phyloP scores from a whole-genome alignment of 2,888 invertebrate genomes.

The Galerucella nymphaeae region DNA sequence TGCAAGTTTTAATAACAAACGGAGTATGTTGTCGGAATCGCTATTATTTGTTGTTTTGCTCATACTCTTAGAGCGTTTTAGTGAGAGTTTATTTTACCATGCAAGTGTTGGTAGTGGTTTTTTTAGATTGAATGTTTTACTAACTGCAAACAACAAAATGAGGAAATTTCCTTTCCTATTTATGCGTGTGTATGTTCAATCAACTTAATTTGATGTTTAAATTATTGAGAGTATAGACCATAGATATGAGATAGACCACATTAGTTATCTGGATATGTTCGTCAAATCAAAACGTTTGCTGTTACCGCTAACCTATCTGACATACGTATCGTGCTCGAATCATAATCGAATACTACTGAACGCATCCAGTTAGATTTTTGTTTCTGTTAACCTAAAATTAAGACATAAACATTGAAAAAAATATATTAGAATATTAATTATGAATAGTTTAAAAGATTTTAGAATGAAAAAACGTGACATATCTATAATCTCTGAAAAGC shows the following conservation, averaged over 20 bases:
- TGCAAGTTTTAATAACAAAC: too few species aligned
- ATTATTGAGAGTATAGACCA: too few species aligned
- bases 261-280: too few species aligned
- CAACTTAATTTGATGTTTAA: background rate
- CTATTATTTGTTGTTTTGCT: too few species aligned
- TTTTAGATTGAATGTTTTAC: background rate
- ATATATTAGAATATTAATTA: background rate
- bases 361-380: too few species aligned
- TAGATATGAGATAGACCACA: too few species aligned
- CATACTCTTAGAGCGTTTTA: background rate
- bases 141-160: background rate
- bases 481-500: background rate
- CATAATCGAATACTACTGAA: too few species aligned
- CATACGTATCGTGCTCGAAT: too few species aligned
- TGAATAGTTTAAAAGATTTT: background rate
- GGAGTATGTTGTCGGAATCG: too few species aligned
- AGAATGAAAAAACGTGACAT: background rate
- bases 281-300: too few species aligned
- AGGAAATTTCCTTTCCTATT: constrained; percentile 1
- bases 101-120: background rate
- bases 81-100: background rate
- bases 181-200: background rate
- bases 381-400: background rate
- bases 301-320: too few species aligned
- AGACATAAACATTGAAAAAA: background rate